These are phyloP conservation scores for Psilopogon haemacephalus DNA, from an alignment of 2,113 vertebrate genomes.

Conservation along the genomic window DNA sequence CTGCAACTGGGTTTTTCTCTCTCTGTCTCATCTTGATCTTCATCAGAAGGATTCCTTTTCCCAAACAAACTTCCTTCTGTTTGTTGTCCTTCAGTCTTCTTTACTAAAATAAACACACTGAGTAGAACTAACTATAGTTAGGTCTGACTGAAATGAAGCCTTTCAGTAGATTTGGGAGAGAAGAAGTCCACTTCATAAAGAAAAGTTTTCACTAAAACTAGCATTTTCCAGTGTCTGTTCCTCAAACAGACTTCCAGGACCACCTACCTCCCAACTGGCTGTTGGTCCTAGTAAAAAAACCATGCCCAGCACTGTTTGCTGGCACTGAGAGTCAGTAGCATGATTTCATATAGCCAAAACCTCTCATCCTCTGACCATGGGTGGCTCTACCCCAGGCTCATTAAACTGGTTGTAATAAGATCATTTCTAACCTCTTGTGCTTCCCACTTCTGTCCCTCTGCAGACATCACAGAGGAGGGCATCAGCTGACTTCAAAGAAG, in stretches of 20 bases:
- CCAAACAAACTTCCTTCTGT: neutral
- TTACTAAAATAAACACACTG: neutral
- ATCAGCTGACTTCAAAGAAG: neutral
- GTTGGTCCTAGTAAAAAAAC: neutral
- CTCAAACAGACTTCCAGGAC: neutral
- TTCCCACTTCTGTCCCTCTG: neutral
- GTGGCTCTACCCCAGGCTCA: neutral
- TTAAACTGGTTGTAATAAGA: neutral
- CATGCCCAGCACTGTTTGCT: accelerated
- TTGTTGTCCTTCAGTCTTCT: neutral
- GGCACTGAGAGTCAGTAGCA: neutral
- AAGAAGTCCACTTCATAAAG: neutral
- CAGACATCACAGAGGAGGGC: neutral
- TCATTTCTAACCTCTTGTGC: neutral
- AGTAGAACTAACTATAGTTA: neutral
- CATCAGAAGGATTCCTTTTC: neutral
- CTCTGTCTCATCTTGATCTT: neutral
- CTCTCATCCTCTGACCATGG: neutral
- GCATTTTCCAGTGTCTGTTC: neutral
- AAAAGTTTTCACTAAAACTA: neutral
- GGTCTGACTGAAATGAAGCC: neutral
- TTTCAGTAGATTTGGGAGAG: neutral
- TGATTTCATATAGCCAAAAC: neutral
- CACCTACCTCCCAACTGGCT: neutral
- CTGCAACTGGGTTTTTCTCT: neutral